Evolutionary conservation across 2,113 vertebrate species (phyloP), one percentile per base, ranked within the genome.

Genomic region (Bostrychus sinensis): DNA sequence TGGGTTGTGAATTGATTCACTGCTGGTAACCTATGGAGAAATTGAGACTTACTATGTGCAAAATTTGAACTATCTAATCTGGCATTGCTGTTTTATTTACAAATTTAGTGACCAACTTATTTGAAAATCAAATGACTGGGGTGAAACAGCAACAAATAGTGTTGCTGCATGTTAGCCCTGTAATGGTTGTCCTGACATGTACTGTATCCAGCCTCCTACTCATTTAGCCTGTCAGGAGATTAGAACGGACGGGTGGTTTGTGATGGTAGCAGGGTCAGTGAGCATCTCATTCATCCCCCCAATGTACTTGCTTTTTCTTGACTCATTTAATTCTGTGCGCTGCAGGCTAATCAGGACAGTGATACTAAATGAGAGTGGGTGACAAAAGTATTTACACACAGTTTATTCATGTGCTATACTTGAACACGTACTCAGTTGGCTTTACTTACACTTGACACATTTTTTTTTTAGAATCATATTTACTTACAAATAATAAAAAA

Each of bases 161-260:
- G 43, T 46, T 46, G 43, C 14, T 23, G 43, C 22, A 14, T 46
- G 45, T 12, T 20, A 25, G 22, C 9, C 8, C 42, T 45, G n/a
- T n/a, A n/a, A n/a, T n/a, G 62, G 68, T 63, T 72, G 66, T 60
- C 68, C 66, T 83, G 70, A 66, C 82, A 69, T 73, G 80, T 72
- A 70, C 66, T 73, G 80, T 72, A 69, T 64, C 46, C 57, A 71
- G 62, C 53, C 68, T 58, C 69, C 73, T 57, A 38, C 77, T 88
- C 77, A 63, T 63, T 81, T 82, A 85, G 63, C 78, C 80, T 75
- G 83, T 80, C 69, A 69, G 82, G 82, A 82, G 84, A 91, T 91
- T 86, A 88, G 88, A 90, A 89, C 75, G 80, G 90, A 89, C 86
- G 84, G 77, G 78, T 79, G 86, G 75, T 88, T 91, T 84, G 80